Evolutionary conservation across 2,113 vertebrate species (phyloP).

Genomic region (Cochlearius cochlearius): DNA sequence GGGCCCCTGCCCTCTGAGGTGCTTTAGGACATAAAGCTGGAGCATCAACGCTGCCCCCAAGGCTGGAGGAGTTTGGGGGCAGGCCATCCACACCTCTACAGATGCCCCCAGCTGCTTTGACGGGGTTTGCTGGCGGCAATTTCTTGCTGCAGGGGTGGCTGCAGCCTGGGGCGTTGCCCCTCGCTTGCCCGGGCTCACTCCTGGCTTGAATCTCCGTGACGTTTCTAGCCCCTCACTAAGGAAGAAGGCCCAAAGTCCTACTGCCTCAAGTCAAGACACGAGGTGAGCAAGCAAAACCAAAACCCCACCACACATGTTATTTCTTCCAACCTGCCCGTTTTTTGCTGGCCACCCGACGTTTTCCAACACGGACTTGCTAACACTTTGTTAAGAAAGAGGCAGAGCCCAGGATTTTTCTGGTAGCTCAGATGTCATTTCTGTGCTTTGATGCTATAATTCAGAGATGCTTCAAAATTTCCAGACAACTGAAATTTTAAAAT

Average conservation of each 20-base stretch:
- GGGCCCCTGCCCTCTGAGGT: neutral
- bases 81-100: neutral
- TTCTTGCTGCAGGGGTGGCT: neutral
- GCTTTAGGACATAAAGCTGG: neutral
- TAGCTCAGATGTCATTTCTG: neutral
- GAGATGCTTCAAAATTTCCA: neutral
- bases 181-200: neutral
- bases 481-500: neutral
- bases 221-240: neutral
- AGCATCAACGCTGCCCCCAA: neutral
- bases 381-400: neutral
- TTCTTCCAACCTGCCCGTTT: neutral
- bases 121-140: neutral
- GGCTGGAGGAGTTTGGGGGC: neutral
- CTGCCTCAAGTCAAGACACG: neutral
- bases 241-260: neutral
- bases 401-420: neutral
- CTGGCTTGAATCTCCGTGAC: neutral
- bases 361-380: neutral
- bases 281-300: neutral
- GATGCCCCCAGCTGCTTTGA: neutral
- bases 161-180: neutral
- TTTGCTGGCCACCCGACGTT: neutral
- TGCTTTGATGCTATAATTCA: neutral
- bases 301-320: neutral